Evolutionary conservation across 1,140 invertebrate genomes (phyloP).

Genomic region (Vollenhovia emeryi): DNA sequence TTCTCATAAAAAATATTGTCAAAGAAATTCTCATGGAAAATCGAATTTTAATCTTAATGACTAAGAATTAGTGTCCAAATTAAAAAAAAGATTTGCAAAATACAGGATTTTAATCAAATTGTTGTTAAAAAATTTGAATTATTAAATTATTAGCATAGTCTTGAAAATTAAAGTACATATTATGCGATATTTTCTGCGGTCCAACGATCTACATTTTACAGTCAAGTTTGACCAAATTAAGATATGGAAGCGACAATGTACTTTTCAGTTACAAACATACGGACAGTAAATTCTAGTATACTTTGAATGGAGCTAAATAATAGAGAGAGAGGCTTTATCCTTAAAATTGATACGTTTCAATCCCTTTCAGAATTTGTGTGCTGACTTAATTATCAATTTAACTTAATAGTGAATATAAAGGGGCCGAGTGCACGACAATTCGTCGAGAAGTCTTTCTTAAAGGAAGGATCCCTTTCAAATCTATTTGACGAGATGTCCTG

Average conservation of each 20-base stretch:
- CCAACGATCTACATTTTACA: neutral
- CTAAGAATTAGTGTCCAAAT: neutral
- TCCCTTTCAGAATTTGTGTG: neutral
- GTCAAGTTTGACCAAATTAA: neutral
- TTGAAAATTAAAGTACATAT: slow-evolving; percentile 10
- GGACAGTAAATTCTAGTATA: neutral
- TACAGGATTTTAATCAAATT: neutral
- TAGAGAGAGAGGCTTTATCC: neutral
- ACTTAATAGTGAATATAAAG: neutral
- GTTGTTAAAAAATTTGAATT: neutral
- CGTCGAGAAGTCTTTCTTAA: neutral
- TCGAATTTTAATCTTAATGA: neutral
- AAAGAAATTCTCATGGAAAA: no score
- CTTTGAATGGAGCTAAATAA: neutral
- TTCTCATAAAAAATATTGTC: no score
- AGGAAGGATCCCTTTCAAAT: neutral
- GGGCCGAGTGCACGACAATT: neutral
- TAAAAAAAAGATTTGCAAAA: neutral
- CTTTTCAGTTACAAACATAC: neutral
- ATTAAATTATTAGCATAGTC: neutral
- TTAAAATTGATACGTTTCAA: neutral
- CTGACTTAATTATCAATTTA: neutral
- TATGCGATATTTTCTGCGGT: neutral
- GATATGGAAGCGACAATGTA: neutral
- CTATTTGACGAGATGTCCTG: neutral